Conservation (phyloP, 2,797 vertebrate species). For the Artibeus lituratus region DNA sequence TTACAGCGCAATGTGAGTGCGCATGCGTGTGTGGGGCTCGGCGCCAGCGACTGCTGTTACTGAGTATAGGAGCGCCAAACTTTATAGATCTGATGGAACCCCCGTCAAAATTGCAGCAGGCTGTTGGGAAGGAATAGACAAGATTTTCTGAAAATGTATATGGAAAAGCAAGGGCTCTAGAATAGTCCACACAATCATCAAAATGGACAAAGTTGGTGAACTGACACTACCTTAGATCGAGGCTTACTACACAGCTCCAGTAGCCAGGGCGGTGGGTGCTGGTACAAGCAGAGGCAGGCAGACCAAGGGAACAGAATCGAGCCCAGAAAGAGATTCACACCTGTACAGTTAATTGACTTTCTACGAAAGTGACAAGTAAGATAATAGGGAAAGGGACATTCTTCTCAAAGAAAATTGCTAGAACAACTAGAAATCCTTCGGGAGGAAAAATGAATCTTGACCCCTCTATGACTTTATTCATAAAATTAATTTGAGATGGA, state of each 20-base stretch:
- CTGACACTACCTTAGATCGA: neutral
- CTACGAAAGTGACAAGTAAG: neutral
- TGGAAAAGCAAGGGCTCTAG: neutral
- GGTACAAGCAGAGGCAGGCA: neutral
- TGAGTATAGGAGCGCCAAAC: neutral
- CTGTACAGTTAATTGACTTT: neutral
- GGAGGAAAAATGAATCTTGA: neutral
- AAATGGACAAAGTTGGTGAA: neutral
- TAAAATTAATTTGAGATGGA: constrained; percentile 5
- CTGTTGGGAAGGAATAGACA: neutral
- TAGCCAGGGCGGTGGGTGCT: neutral
- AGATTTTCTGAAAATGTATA: neutral
- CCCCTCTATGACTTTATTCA: neutral
- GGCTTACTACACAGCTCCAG: neutral
- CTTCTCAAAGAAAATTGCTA: neutral
- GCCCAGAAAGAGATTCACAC: neutral
- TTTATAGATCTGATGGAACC: neutral
- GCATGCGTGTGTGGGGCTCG: neutral
- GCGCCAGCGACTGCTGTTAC: too few relatives aligned
- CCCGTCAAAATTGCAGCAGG: neutral
- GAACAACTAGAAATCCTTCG: neutral
- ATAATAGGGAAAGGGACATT: neutral
- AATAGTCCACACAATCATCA: neutral
- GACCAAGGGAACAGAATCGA: neutral
- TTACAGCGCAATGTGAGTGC: neutral